phyloP scores from a whole-genome alignment of 1,140 invertebrate species.

The Drosophila kanapiae region DNA sequence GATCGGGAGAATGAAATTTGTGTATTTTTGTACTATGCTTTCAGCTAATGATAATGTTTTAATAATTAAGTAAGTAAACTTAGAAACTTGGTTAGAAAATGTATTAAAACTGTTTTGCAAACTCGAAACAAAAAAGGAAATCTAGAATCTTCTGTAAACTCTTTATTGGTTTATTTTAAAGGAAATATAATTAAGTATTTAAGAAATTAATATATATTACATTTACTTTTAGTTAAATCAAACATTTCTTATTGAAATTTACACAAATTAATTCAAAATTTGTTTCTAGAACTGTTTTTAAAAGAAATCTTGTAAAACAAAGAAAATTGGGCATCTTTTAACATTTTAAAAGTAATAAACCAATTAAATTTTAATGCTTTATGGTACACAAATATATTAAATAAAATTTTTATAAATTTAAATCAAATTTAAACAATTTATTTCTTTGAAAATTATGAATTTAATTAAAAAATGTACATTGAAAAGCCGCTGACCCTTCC shows the following conservation, averaged over 20 bases:
- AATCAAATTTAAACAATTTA: neutral
- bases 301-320: neutral
- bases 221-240: neutral
- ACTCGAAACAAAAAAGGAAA: neutral
- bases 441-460: neutral
- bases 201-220: neutral
- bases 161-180: neutral
- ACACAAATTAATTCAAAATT: neutral
- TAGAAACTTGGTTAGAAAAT: no score
- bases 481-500: neutral
- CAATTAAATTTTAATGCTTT: neutral
- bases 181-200: neutral
- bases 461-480: neutral
- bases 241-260: neutral
- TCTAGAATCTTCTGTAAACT: neutral
- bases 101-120: neutral
- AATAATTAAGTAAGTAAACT: neutral
- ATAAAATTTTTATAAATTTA: neutral
- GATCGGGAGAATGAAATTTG: neutral
- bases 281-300: neutral
- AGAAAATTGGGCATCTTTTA: neutral
- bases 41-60: neutral
- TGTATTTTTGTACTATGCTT: neutral
- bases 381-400: neutral
- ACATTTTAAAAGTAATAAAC: neutral